These are phyloP conservation scores for Pteronotus mesoamericanus DNA, from an alignment of 2,797 vertebrate genomes.

Conservation along the genomic window DNA sequence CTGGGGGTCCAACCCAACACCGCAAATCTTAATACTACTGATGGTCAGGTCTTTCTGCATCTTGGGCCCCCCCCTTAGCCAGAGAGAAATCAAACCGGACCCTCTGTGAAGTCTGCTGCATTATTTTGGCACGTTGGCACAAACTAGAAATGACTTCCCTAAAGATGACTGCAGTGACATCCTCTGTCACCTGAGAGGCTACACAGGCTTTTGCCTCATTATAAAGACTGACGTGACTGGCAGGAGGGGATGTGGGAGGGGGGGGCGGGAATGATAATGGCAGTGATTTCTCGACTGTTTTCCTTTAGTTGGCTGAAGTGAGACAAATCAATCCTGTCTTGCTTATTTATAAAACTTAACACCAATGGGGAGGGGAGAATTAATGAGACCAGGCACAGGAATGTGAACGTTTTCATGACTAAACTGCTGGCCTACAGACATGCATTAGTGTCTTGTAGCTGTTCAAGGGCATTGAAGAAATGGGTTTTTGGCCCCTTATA, in stretches of 20 bases:
- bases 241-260: background rate
- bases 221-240: conserved; percentile 3
- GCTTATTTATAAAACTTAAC: conserved; percentile 73
- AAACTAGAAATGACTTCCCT: conserved; percentile 36
- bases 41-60: background rate
- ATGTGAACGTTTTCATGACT: conserved; percentile 60
- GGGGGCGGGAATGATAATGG: background rate
- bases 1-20: background rate
- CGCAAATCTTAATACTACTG: background rate
- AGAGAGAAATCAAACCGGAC: conserved; percentile 54
- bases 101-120: conserved; percentile 34
- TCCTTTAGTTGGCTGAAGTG: conserved; percentile 68
- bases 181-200: conserved; percentile 39
- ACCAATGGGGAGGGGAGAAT: conserved; percentile 29
- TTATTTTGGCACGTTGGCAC: conserved; percentile 36
- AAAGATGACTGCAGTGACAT: conserved; percentile 47
- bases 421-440: conserved; percentile 54
- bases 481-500: conserved; percentile 33
- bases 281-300: conserved; percentile 60
- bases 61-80: background rate
- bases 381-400: conserved; percentile 60
- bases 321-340: conserved; percentile 67
- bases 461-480: conserved; percentile 33
- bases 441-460: conserved; percentile 3
- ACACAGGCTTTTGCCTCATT: background rate